phyloP scores from a whole-genome alignment of 2,888 invertebrate species.

The Neria commutata region DNA sequence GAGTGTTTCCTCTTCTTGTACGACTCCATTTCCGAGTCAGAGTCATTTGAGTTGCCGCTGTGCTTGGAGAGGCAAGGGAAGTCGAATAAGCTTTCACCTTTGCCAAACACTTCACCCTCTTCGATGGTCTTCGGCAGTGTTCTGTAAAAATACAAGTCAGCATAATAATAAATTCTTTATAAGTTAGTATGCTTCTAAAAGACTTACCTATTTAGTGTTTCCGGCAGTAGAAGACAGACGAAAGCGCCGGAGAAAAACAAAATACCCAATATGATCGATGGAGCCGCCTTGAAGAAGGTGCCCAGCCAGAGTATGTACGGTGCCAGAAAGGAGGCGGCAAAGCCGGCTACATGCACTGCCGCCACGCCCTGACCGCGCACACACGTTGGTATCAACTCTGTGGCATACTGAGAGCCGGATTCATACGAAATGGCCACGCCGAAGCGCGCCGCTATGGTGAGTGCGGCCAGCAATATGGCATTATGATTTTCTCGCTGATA shows the following conservation, averaged over 20 bases:
- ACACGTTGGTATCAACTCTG: slow-evolving; percentile 70
- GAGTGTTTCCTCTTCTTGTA: slow-evolving; percentile 54
- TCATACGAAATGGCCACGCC: slow-evolving; percentile 70
- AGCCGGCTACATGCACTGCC: slow-evolving; percentile 68
- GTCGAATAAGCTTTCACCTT: slow-evolving; percentile 65
- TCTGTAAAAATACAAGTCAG: slow-evolving; percentile 37
- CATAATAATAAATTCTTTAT: neutral
- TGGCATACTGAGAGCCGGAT: slow-evolving; percentile 70
- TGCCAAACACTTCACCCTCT: slow-evolving; percentile 68
- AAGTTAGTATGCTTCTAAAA: neutral
- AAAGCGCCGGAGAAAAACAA: slow-evolving; percentile 64
- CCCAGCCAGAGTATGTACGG: slow-evolving; percentile 66
- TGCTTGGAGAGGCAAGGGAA: slow-evolving; percentile 60
- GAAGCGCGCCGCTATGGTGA: slow-evolving; percentile 66
- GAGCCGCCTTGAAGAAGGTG: slow-evolving; percentile 63
- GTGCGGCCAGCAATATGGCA: slow-evolving; percentile 60
- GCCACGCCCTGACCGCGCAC: slow-evolving; percentile 70
- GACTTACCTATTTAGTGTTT: slow-evolving; percentile 64
- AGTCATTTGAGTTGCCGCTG: slow-evolving; percentile 39
- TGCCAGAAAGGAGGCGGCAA: slow-evolving; percentile 67
- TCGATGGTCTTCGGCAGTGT: slow-evolving; percentile 67
- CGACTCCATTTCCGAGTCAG: slow-evolving; percentile 51
- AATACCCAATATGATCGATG: slow-evolving; percentile 65
- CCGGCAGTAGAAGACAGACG: slow-evolving; percentile 67
- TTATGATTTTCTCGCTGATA: slow-evolving; percentile 60